These are phyloP conservation scores for Dorcus hopei DNA, from an alignment of 2,888 invertebrate species.

Conservation along the genomic window DNA sequence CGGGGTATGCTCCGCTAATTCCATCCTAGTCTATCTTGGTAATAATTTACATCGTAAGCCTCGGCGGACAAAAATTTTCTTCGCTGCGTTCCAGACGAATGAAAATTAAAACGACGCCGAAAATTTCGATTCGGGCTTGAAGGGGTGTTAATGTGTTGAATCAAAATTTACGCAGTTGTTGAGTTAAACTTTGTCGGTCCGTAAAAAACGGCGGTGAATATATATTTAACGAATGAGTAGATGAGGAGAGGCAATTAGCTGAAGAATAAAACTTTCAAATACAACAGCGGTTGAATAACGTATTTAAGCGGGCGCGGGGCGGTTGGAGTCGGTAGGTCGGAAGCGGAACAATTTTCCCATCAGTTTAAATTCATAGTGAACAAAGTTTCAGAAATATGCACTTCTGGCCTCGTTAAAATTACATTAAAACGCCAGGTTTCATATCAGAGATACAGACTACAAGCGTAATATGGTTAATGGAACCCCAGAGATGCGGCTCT, in stretches of 20 bases:
- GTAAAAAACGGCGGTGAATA: not conserved
- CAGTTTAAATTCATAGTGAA: slow-evolving; percentile 34
- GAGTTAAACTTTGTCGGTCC: not conserved
- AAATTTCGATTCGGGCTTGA: not conserved
- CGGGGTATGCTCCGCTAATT: slow-evolving; percentile 40
- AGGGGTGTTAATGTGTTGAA: not conserved
- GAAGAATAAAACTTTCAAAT: slow-evolving; percentile 28
- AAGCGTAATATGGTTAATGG: slow-evolving; percentile 38
- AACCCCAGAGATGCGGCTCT: slow-evolving; percentile 29
- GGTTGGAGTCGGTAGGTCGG: slow-evolving; percentile 22
- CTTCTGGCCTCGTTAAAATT: slow-evolving; percentile 46
- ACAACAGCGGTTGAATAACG: slow-evolving; percentile 24
- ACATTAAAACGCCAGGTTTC: slow-evolving; percentile 46
- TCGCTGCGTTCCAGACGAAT: not conserved
- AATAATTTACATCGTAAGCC: slow-evolving; percentile 17
- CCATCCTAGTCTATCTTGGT: slow-evolving; percentile 25
- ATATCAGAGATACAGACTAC: slow-evolving; percentile 39
- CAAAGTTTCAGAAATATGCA: slow-evolving; percentile 38
- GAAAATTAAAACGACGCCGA: too few relatives aligned
- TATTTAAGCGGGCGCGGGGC: slow-evolving; percentile 19
- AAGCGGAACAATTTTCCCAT: slow-evolving; percentile 30
- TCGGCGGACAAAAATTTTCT: slow-evolving; percentile 5
- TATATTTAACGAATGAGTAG: not conserved
- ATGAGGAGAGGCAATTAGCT: slow-evolving; percentile 24
- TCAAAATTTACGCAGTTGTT: not conserved